These are phyloP conservation scores for Hypothenemus hampei DNA, from an alignment of 1,140 invertebrate genomes.

Conservation along the genomic window DNA sequence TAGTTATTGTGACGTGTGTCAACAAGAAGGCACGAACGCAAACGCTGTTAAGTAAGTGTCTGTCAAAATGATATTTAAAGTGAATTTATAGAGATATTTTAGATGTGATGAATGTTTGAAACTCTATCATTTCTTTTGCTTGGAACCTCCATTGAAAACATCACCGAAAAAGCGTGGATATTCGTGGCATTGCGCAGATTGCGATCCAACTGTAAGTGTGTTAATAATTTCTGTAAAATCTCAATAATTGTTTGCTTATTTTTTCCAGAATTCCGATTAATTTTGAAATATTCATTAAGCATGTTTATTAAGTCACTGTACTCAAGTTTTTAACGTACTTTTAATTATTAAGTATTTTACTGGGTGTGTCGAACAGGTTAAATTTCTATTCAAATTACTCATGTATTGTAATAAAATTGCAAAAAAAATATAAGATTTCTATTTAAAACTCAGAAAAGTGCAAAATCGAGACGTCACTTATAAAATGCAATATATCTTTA, in stretches of 20 bases:
- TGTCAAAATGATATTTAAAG: not conserved
- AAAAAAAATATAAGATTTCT: not conserved
- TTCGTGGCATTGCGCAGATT: constrained; percentile 93
- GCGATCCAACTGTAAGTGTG: constrained; percentile 70
- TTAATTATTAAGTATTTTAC: too few relatives aligned
- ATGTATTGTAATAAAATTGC: too few relatives aligned
- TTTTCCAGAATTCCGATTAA: constrained; percentile 9
- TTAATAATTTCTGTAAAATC: not conserved
- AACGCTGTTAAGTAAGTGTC: constrained; percentile 63
- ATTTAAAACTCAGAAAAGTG: constrained; percentile 20
- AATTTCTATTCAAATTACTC: too few relatives aligned
- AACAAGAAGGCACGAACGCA: constrained; percentile 53
- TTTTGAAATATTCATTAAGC: too few relatives aligned
- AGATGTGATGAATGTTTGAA: constrained; percentile 91
- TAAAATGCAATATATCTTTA: constrained; percentile 21
- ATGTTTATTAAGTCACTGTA: too few relatives aligned
- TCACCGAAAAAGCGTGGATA: constrained; percentile 89
- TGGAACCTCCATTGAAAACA: constrained; percentile 89
- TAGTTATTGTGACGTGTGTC: constrained; percentile 59
- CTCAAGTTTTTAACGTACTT: too few relatives aligned
- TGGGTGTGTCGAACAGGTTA: too few relatives aligned
- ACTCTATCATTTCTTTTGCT: constrained; percentile 86
- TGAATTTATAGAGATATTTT: not conserved
- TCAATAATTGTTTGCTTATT: not conserved
- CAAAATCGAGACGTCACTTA: constrained; percentile 14